A percentile compares a stretch with the other conserved stretches of the same genome.
These are phyloP conservation scores for Calonectris borealis DNA, from an alignment of 2,113 vertebrate species.

Conservation along the genomic window DNA sequence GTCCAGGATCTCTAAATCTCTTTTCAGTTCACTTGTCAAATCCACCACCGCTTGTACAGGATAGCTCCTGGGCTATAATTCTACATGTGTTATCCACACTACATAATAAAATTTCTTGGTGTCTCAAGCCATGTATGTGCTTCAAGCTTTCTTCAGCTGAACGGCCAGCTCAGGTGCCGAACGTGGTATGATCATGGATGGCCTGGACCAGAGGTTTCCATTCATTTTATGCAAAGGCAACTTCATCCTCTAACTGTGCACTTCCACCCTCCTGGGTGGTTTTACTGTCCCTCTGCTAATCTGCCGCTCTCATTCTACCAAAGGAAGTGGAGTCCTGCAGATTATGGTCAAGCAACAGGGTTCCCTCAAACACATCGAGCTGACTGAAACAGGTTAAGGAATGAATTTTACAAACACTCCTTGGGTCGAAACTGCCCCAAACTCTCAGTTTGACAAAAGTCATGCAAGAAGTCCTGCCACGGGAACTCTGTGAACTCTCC, in stretches of 20 bases:
- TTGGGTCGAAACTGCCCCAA: neutral
- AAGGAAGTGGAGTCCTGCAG: neutral
- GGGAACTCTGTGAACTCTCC: neutral
- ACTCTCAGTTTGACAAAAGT: neutral
- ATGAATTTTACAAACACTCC: neutral
- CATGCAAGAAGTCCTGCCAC: neutral
- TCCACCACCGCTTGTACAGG: neutral
- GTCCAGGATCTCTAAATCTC: neutral
- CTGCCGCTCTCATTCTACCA: neutral
- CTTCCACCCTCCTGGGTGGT: neutral
- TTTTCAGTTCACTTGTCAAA: neutral
- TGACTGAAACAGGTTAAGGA: neutral
- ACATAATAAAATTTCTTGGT: neutral
- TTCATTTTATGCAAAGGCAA: neutral
- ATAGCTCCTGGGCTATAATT: neutral
- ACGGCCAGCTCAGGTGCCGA: rapidly evolving
- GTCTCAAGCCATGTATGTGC: neutral
- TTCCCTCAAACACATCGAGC: neutral
- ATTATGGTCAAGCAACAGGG: neutral
- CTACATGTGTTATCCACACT: neutral
- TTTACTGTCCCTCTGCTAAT: neutral
- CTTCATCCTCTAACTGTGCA: neutral
- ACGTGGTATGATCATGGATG: neutral
- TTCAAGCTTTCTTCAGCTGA: neutral
- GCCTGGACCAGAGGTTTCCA: neutral